These are phyloP conservation scores for Callyntrura guangdongensis DNA, from an alignment of 2,888 invertebrate species.

Conservation along the genomic window DNA sequence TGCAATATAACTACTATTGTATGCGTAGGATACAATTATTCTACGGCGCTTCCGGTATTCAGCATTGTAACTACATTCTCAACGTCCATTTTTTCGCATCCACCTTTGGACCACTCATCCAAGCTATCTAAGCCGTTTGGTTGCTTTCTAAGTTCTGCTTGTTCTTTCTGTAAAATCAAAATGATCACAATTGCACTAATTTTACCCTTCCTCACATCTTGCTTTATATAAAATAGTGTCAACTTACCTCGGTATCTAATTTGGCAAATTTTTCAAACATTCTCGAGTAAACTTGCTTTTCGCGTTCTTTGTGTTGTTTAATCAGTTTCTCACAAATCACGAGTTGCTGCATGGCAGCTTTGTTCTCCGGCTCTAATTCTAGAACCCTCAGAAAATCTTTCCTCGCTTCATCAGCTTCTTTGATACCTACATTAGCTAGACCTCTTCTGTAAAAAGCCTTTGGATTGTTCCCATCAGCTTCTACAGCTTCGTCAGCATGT, in stretches of 20 bases:
- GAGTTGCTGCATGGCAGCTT: constrained; percentile 93
- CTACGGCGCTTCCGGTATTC: neutral
- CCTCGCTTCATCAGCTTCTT: constrained; percentile 92
- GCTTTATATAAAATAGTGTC: neutral
- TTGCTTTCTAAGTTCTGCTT: constrained; percentile 89
- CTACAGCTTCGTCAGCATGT: constrained; percentile 92
- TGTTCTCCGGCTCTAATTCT: constrained; percentile 93
- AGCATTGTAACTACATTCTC: constrained; percentile 85
- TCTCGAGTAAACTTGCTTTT: constrained; percentile 95
- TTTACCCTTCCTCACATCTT: neutral
- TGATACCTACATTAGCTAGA: constrained; percentile 91
- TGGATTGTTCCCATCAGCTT: constrained; percentile 91
- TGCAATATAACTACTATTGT: neutral
- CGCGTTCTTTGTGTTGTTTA: constrained; percentile 91
- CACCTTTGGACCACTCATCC: constrained; percentile 82
- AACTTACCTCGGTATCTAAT: constrained; percentile 77
- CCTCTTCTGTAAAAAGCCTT: constrained; percentile 97
- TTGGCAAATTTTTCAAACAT: constrained; percentile 93
- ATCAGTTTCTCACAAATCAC: constrained; percentile 90
- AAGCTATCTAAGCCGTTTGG: constrained; percentile 90
- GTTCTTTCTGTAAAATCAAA: constrained; percentile 89
- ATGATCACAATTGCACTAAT: neutral
- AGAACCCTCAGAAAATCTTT: constrained; percentile 92
- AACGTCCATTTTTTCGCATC: constrained; percentile 85
- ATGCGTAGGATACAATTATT: neutral